These are phyloP conservation scores for Ennomos fuscantarius DNA, from an alignment of 2,888 invertebrate genomes.

Conservation along the genomic window DNA sequence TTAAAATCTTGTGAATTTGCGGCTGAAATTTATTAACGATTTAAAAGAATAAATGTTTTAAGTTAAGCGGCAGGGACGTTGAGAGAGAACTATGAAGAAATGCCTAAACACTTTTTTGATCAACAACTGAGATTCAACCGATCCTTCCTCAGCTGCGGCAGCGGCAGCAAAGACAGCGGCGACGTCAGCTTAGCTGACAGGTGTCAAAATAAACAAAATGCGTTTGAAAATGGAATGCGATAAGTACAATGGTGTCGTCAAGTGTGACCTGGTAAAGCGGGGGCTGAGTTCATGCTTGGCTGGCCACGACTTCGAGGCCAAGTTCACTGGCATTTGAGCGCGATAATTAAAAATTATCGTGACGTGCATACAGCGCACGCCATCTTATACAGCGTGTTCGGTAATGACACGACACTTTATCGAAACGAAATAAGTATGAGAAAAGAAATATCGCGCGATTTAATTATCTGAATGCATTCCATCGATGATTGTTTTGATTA, in stretches of 20 bases:
- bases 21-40: constrained; percentile 22
- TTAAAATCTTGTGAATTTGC: constrained; percentile 15
- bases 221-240: constrained; percentile 53
- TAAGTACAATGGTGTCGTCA: constrained; percentile 66
- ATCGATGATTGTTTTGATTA: constrained; percentile 2
- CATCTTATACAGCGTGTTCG: constrained; percentile 68
- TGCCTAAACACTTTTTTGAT: no score
- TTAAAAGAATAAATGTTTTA: constrained; percentile 1
- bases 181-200: no score
- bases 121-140: no score
- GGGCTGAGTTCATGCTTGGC: constrained; percentile 66
- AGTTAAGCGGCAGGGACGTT: background rate
- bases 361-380: constrained; percentile 80
- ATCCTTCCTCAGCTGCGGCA: no score
- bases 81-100: background rate
- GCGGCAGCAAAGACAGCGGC: no score
- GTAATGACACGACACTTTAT: constrained; percentile 51
- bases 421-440: constrained; percentile 35
- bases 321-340: constrained; percentile 85
- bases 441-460: constrained; percentile 22
- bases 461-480: constrained; percentile 15
- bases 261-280: constrained; percentile 76
- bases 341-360: constrained; percentile 85
- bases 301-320: constrained; percentile 76
- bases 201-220: constrained; percentile 43